phyloP scores from a whole-genome alignment of 1,140 invertebrate genomes.

The Papilio aristodemus region DNA sequence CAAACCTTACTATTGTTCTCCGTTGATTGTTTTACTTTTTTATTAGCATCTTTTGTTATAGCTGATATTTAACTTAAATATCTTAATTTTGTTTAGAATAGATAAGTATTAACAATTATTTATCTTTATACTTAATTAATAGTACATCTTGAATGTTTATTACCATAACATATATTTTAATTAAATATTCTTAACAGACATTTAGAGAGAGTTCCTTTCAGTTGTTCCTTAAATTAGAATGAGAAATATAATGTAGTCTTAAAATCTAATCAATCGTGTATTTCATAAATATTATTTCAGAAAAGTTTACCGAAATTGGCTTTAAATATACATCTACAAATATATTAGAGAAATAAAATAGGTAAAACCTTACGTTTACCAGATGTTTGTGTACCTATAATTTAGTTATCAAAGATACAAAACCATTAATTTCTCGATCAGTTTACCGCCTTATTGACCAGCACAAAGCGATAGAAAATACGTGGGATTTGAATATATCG shows the following conservation, averaged over 20 bases:
- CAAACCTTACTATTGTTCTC: conserved; percentile 40
- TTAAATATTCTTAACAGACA: no score
- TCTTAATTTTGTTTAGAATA: background rate
- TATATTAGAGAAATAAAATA: no score
- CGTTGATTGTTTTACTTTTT: conserved; percentile 40
- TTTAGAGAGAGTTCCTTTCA: no score
- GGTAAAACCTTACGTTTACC: background rate
- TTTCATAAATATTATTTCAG: no score
- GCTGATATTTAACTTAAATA: conserved; percentile 21
- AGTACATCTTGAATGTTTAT: no score
- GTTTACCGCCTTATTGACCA: conserved; percentile 20
- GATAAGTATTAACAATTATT: background rate
- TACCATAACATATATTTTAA: no score
- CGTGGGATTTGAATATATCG: conserved; percentile 8
- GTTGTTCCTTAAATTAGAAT: no score
- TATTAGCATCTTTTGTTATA: conserved; percentile 36
- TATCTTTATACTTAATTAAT: no score
- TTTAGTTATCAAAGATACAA: conserved; percentile 11
- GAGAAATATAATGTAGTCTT: no score
- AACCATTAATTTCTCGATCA: conserved; percentile 20
- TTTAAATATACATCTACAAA: no score
- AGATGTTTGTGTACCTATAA: background rate
- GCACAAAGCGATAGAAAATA: conserved; percentile 7
- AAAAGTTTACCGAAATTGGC: no score
- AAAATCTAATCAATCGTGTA: no score